These are phyloP conservation scores for Coenonympha glycerion DNA, from an alignment of 2,888 invertebrate genomes.

Conservation along the genomic window DNA sequence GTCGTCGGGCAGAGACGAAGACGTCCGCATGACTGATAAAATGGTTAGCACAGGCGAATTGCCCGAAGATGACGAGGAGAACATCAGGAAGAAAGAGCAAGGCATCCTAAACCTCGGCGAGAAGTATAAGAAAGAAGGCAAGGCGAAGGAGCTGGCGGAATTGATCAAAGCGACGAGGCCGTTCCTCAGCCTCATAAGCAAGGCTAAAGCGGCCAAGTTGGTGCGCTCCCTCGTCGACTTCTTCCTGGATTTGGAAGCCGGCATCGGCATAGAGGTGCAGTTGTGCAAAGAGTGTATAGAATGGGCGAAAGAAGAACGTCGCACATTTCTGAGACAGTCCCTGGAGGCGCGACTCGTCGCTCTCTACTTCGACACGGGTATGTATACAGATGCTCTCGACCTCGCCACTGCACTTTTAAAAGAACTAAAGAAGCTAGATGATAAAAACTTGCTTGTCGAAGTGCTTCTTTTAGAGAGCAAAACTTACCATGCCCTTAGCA, in stretches of 20 bases:
- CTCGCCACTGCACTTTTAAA: conserved; percentile 90
- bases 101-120: conserved; percentile 94
- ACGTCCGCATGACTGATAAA: conserved; percentile 83
- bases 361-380: conserved; percentile 93
- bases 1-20: conserved; percentile 84
- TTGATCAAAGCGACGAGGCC: conserved; percentile 96
- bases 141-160: conserved; percentile 93
- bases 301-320: conserved; percentile 98
- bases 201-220: conserved; percentile 99
- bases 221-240: conserved; percentile 97
- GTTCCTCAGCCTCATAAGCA: conserved; percentile 95
- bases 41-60: conserved; percentile 85
- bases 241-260: conserved; percentile 97
- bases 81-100: conserved; percentile 93
- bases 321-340: conserved; percentile 97
- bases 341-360: conserved; percentile 96
- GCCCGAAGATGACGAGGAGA: conserved; percentile 90
- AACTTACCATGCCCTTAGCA: conserved; percentile 97
- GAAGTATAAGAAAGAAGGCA: conserved; percentile 93
- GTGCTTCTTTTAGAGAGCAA: conserved; percentile 98
- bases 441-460: conserved; percentile 98
- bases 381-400: conserved; percentile 90
- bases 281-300: conserved; percentile 98
- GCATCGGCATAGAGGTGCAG: conserved; percentile 95
- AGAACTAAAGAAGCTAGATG: conserved; percentile 98